Evolutionary conservation across 2,888 invertebrate genomes (phyloP), one percentile per base, ranked within the genome.

Genomic region (Yponomeuta cagnagella): DNA sequence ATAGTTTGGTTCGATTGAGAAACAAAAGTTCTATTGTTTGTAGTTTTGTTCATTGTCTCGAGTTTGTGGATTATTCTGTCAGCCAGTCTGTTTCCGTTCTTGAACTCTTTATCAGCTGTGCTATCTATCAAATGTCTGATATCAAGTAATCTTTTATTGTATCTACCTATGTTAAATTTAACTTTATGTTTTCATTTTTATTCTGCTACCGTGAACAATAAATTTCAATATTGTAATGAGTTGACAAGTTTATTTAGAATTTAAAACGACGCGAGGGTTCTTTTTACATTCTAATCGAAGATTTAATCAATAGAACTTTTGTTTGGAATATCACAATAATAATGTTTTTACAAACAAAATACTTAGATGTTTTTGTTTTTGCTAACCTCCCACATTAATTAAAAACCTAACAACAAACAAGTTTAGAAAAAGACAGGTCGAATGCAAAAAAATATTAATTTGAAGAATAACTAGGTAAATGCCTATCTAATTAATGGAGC

Each of bases 401-500:
- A 58, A 52, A 68, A 48, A 68, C 48, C 68, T 68, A 68, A 52
- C 31, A 68, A 68, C 52, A 52, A 68, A 37, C 48, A 48, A 68
- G 23, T 68, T 79, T 79, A 15, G 31, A 65, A 31, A 69, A 70
- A 52, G 10, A 70, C n/a, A 86, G 85, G 86, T 89, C 89, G 88
- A 90, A 87, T 85, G 79, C 82, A 87, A 85, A 86, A 84, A 85
- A 86, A 84, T 79, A 77, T 75, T 80, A 88, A 89, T 90, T 89
- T 85, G 82, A 88, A 88, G 86, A 90, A 89, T 88, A 86, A 82
- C 90, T 90, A 58, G 52, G 15, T 58, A 90, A 87, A 88, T 88
- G 82, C 86, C 86, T 86, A 86, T 80, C 90, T 91, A 92, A 87
- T 90, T 90, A 91, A 90, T 90, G 89, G 90, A 90, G 90, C 90